Evolutionary conservation across 1,140 invertebrate species (phyloP).

Genomic region (Laupala kohalensis): DNA sequence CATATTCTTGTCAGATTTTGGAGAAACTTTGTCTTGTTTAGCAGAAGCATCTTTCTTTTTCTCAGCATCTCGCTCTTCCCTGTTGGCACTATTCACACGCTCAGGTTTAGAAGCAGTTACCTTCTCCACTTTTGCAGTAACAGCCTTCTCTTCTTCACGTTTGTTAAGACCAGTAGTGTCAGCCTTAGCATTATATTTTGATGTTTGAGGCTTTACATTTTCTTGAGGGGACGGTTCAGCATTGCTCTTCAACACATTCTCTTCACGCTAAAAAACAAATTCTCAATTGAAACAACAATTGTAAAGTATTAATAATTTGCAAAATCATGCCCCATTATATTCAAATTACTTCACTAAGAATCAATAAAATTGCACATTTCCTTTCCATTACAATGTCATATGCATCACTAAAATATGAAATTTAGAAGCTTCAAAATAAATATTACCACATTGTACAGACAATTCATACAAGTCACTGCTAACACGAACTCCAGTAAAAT

Average conservation of each 20-base stretch:
- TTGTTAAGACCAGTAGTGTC: background rate
- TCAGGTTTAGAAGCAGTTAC: background rate
- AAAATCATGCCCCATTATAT: too few relatives aligned
- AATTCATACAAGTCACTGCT: too few relatives aligned
- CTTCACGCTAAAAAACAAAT: background rate
- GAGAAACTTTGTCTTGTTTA: background rate
- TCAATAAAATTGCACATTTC: too few relatives aligned
- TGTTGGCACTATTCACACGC: background rate
- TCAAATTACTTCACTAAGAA: too few relatives aligned
- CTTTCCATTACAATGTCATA: too few relatives aligned
- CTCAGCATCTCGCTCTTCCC: background rate
- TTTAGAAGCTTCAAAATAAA: too few relatives aligned
- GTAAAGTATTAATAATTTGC: too few relatives aligned
- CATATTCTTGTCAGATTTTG: background rate
- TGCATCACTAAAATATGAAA: too few relatives aligned
- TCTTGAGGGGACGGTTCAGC: background rate
- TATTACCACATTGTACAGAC: too few relatives aligned
- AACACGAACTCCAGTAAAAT: too few relatives aligned
- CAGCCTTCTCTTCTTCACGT: background rate
- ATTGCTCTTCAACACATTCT: background rate
- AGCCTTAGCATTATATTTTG: background rate
- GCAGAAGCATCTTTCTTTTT: background rate
- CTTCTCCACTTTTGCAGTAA: background rate
- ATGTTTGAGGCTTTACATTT: background rate
- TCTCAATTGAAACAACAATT: too few relatives aligned